These are phyloP conservation scores for Sternotherus odoratus DNA, from an alignment of 2,797 vertebrate species.

Conservation along the genomic window DNA sequence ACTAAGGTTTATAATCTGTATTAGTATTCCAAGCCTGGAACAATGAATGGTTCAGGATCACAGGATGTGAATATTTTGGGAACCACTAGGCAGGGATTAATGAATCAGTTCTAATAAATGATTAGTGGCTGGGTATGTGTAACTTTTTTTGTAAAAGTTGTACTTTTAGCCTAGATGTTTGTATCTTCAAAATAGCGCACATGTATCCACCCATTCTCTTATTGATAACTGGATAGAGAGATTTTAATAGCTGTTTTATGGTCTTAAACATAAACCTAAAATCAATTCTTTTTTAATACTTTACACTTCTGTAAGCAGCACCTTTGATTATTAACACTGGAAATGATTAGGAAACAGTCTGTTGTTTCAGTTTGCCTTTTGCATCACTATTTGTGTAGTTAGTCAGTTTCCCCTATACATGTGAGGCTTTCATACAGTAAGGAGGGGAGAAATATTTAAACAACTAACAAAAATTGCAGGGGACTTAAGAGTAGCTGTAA, in stretches of 20 bases:
- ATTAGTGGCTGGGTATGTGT: neutral
- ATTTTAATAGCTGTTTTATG: neutral
- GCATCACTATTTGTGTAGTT: neutral
- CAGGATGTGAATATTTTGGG: neutral
- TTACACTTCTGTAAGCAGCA: neutral
- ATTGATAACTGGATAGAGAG: neutral
- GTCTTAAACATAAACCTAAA: neutral
- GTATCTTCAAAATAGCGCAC: constrained; percentile 26
- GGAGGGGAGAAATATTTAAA: neutral
- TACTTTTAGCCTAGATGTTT: neutral
- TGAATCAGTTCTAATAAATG: neutral
- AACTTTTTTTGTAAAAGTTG: neutral
- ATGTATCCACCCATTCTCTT: constrained; percentile 9
- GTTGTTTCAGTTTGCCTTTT: neutral
- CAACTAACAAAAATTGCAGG: neutral
- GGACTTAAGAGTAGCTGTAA: neutral
- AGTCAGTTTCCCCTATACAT: neutral
- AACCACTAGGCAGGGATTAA: neutral
- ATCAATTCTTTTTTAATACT: neutral
- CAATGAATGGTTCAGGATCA: neutral
- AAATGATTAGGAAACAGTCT: neutral
- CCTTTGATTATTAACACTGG: neutral
- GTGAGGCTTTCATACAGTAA: neutral
- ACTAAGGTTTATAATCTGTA: neutral
- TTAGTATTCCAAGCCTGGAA: neutral